phyloP scores from a whole-genome alignment of 2,888 invertebrate species.

The Merodon equestris region DNA sequence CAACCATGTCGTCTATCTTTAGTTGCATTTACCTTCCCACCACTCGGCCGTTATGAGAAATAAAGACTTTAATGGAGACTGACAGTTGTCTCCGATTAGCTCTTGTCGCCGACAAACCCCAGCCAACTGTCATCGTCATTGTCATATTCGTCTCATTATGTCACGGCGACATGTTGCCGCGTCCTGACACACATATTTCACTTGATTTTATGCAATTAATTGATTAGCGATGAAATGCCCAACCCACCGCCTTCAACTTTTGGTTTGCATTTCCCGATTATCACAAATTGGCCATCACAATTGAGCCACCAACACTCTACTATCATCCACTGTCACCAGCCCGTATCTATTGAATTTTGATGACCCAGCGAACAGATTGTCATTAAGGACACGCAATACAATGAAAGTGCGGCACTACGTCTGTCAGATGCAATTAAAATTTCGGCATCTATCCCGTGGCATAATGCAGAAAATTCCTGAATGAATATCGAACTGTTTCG shows the following conservation, averaged over 20 bases:
- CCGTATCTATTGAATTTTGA: conserved; percentile 53
- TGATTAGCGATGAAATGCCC: conserved; percentile 70
- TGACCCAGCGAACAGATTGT: conserved; percentile 25
- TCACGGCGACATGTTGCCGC: conserved; percentile 28
- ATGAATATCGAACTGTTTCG: conserved; percentile 65
- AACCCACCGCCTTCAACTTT: neutral
- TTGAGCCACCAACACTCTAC: neutral
- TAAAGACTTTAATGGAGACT: conserved; percentile 51
- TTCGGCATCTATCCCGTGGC: conserved; percentile 65
- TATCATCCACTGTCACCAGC: conserved; percentile 1
- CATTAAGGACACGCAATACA: neutral
- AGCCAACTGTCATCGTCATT: conserved; percentile 23
- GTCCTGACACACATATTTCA: conserved; percentile 34
- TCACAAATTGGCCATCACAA: conserved; percentile 43
- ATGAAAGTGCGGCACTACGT: conserved; percentile 21
- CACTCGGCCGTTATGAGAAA: conserved; percentile 25
- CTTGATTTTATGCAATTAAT: conserved; percentile 68
- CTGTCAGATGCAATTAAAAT: conserved; percentile 61
- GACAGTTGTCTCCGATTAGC: conserved; percentile 43
- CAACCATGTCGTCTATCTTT: conserved; percentile 5
- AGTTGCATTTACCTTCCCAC: conserved; percentile 15
- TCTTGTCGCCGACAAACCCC: neutral
- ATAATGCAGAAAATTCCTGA: conserved; percentile 66
- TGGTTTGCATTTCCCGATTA: conserved; percentile 6
- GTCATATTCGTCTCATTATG: conserved; percentile 6